Percentiles rank a stretch among this genome's conserved stretches.
Evolutionary conservation across 92 coral and sea anemone species (phyloP).

Genomic region (Actinernus sp.): DNA sequence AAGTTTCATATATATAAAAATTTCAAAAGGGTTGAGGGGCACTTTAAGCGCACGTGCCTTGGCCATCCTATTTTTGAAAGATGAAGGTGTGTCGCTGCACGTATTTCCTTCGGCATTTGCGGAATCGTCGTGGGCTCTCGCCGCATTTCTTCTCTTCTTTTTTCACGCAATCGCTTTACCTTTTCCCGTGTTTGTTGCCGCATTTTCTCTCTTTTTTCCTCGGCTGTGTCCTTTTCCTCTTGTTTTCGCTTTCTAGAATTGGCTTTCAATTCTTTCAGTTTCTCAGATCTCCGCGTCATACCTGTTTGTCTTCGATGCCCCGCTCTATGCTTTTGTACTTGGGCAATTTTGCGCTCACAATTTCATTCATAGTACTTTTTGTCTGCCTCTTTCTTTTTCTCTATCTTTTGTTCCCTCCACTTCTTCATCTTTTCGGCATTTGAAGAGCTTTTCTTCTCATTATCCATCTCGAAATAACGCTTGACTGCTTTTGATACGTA

Average conservation of each 20-base stretch:
- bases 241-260: not conserved
- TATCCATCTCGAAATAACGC: not conserved
- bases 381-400: slow-evolving; percentile 12
- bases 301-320: not conserved
- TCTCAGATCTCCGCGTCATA: slow-evolving; percentile 1
- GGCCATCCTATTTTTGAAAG: slow-evolving; percentile 28
- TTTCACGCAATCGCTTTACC: not conserved
- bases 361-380: slow-evolving; percentile 13
- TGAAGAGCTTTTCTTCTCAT: slow-evolving; percentile 1
- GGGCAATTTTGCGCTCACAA: slow-evolving; percentile 16
- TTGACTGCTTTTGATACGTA: not conserved
- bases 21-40: too few species aligned
- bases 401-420: slow-evolving; percentile 15
- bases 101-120: not conserved
- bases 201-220: slow-evolving; percentile 18
- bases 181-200: slow-evolving; percentile 17
- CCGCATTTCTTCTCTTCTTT: slow-evolving; percentile 1
- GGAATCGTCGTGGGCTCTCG: not conserved
- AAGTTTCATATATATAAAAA: too few species aligned
- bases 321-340: slow-evolving; percentile 4
- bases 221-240: not conserved
- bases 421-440: slow-evolving; percentile 26
- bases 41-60: slow-evolving; percentile 40
- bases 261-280: not conserved
- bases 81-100: not conserved